Conservation (phyloP, 2,797 vertebrate species). For the Mus caroli region DNA sequence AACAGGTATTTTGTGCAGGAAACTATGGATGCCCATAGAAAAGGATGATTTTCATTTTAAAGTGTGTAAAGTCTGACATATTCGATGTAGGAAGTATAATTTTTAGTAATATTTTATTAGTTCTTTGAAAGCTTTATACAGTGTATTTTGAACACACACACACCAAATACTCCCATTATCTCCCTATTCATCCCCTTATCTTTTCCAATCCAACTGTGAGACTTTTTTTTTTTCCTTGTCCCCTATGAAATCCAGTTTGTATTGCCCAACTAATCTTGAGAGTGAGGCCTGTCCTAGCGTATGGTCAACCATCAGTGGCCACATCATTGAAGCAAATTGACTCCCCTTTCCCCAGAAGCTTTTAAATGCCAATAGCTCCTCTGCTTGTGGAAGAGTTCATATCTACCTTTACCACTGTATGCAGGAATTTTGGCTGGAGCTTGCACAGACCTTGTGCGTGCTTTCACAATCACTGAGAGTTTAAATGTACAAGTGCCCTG, state of each 20-base stretch:
- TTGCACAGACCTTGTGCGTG: not conserved
- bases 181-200: not conserved
- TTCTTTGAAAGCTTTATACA: not conserved
- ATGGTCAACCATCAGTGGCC: not conserved
- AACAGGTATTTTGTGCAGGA: slow-evolving; percentile 26
- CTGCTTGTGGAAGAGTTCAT: not conserved
- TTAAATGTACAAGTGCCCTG: not conserved
- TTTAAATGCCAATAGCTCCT: not conserved
- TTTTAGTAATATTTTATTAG: not conserved
- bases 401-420: not conserved
- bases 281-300: not conserved
- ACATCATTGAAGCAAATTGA: not conserved
- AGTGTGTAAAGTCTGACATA: not conserved
- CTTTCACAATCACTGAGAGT: not conserved
- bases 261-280: not conserved
- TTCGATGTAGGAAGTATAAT: slow-evolving; percentile 24
- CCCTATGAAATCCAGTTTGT: not conserved
- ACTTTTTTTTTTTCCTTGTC: not conserved
- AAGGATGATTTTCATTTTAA: slow-evolving; percentile 52
- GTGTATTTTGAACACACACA: not conserved
- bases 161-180: not conserved
- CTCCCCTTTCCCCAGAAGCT: not conserved
- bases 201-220: not conserved
- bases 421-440: not conserved
- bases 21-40: not conserved